These are phyloP conservation scores for Tetheella fluctuosa DNA, from an alignment of 2,888 invertebrate species.

Conservation along the genomic window DNA sequence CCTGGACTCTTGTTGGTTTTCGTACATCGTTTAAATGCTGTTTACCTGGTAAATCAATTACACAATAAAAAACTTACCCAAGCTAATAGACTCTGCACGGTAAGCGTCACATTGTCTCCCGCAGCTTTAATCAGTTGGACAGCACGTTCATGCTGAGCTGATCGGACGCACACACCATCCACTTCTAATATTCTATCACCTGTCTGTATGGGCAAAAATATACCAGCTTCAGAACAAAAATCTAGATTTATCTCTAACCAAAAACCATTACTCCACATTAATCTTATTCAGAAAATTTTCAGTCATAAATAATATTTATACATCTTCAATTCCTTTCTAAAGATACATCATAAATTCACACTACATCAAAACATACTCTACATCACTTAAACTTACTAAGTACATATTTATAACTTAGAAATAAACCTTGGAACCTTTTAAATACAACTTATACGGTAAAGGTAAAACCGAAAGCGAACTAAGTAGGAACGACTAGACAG, in stretches of 20 bases:
- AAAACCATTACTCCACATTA: too few species aligned
- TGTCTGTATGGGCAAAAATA: constrained; percentile 79
- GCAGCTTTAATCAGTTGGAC: constrained; percentile 97
- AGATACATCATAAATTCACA: neutral
- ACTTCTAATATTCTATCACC: constrained; percentile 96
- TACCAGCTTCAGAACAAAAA: too few species aligned
- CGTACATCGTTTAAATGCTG: too few species aligned
- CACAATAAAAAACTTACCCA: constrained; percentile 90
- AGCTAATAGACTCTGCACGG: constrained; percentile 90
- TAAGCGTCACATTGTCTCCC: constrained; percentile 93
- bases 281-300: too few species aligned
- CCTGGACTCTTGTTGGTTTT: too few species aligned
- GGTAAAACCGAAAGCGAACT: neutral
- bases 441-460: neutral
- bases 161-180: constrained; percentile 94
- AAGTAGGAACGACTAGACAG: neutral
- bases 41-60: too few species aligned
- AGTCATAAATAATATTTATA: too few species aligned
- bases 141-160: constrained; percentile 96
- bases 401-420: neutral
- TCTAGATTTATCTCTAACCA: too few species aligned
- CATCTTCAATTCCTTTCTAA: neutral
- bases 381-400: neutral
- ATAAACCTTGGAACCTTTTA: neutral
- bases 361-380: neutral